Percentiles rank a stretch among this genome's conserved stretches.
Conservation (phyloP, 2,797 vertebrate genomes). For the Tokudaia tokunoshimensis region DNA sequence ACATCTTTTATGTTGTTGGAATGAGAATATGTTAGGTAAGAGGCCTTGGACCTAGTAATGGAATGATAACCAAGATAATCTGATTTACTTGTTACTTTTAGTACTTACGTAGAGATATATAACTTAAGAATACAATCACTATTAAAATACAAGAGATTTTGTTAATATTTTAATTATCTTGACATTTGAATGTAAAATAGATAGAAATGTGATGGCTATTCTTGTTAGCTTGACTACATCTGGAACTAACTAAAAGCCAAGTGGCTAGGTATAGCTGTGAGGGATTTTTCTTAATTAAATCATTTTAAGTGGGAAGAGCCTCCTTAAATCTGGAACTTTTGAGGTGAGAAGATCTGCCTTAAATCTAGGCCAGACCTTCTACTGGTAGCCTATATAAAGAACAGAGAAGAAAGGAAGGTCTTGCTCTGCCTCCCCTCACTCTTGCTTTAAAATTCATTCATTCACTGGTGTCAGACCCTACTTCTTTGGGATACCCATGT, state of each 20-base stretch:
- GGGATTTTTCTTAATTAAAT: background rate
- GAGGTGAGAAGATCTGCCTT: background rate
- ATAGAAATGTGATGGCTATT: background rate
- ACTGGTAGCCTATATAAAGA: background rate
- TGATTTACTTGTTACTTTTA: background rate
- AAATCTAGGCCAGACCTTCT: background rate
- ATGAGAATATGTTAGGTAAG: background rate
- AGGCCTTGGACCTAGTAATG: background rate
- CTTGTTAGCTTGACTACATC: background rate
- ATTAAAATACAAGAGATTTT: conserved; percentile 14
- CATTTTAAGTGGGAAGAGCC: background rate
- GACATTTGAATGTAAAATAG: conserved; percentile 1
- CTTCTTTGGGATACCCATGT: background rate
- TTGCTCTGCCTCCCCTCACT: background rate
- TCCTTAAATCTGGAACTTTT: background rate
- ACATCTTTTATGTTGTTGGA: background rate
- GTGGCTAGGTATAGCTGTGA: background rate
- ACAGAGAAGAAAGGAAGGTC: background rate
- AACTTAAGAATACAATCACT: background rate
- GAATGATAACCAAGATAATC: background rate
- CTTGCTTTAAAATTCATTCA: background rate
- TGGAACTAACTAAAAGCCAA: background rate
- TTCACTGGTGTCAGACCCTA: background rate
- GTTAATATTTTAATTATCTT: background rate
- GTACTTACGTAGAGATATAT: background rate